A percentile compares a stretch with the other conserved stretches of the same genome.
phyloP scores from a whole-genome alignment of 2,113 vertebrate species.

The Xenopus borealis region DNA sequence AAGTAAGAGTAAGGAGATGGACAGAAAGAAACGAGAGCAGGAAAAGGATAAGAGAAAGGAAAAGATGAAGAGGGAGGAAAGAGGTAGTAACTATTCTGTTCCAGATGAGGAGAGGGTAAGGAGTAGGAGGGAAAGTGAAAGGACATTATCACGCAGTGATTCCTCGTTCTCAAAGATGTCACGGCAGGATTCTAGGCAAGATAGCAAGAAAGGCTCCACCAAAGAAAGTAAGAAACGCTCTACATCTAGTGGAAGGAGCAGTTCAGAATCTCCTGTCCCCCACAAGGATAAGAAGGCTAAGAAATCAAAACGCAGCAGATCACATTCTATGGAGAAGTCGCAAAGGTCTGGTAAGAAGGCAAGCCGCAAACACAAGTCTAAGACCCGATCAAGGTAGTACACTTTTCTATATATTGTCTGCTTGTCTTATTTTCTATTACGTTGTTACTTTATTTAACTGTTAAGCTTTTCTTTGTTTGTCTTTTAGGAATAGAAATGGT shows the following conservation, averaged over 20 bases:
- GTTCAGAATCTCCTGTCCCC: conserved; percentile 87
- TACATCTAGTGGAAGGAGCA: conserved; percentile 87
- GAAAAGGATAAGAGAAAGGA: conserved; percentile 82
- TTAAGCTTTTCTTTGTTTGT: neutral
- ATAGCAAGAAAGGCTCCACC: conserved; percentile 81
- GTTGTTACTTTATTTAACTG: neutral
- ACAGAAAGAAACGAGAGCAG: conserved; percentile 81
- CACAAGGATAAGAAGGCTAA: conserved; percentile 97
- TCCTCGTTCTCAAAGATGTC: conserved; percentile 74
- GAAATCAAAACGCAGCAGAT: conserved; percentile 97
- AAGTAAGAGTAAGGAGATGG: conserved; percentile 73
- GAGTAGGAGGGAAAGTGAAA: conserved; percentile 85
- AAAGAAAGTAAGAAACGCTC: conserved; percentile 87
- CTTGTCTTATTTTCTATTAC: neutral
- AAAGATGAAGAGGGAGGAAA: conserved; percentile 74
- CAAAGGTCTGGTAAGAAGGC: conserved; percentile 99
- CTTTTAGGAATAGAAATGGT: neutral
- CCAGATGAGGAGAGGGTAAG: conserved; percentile 84
- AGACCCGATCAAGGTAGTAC: conserved; percentile 99
- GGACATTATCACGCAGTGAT: conserved; percentile 74
- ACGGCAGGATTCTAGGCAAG: conserved; percentile 81
- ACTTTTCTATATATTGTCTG: conserved; percentile 83
- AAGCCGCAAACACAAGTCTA: conserved; percentile 99
- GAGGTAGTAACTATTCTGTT: conserved; percentile 69
- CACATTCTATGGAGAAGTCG: conserved; percentile 95